A percentile compares a stretch with the other conserved stretches of the same genome.
phyloP scores from a whole-genome alignment of 2,113 vertebrate genomes.

The Dunckerocampus dactyliophorus region DNA sequence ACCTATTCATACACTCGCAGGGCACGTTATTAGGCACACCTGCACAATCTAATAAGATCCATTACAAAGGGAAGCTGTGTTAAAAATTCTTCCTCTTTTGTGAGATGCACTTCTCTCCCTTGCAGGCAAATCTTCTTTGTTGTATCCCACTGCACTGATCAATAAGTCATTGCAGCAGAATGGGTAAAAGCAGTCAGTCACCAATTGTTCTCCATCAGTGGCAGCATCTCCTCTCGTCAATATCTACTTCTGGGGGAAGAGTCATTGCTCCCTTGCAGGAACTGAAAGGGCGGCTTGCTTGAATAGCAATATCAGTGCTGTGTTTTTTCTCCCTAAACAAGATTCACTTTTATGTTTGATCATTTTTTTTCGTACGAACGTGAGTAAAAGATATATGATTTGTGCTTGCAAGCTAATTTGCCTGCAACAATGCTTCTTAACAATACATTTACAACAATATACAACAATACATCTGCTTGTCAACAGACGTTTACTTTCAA shows the following conservation, averaged over 20 bases:
- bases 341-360: slow-evolving; percentile 2
- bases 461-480: no score
- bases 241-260: slow-evolving; percentile 15
- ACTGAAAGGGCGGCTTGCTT: background rate
- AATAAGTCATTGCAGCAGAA: slow-evolving; percentile 17
- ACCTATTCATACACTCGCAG: no score
- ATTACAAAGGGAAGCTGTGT: background rate
- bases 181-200: slow-evolving; percentile 14
- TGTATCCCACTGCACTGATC: slow-evolving; percentile 13
- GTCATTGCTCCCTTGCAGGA: background rate
- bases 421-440: no score
- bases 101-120: background rate
- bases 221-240: slow-evolving; percentile 7
- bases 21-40: background rate
- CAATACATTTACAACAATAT: no score
- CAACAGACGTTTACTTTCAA: no score
- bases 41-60: background rate
- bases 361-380: background rate
- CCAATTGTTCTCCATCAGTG: slow-evolving; percentile 27
- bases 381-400: no score
- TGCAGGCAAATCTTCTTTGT: slow-evolving; percentile 15
- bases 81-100: background rate
- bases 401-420: no score
- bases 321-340: background rate
- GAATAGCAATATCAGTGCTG: background rate